Evolutionary conservation across 2,797 vertebrate genomes (phyloP).

Genomic region (Lacerta viridis): DNA sequence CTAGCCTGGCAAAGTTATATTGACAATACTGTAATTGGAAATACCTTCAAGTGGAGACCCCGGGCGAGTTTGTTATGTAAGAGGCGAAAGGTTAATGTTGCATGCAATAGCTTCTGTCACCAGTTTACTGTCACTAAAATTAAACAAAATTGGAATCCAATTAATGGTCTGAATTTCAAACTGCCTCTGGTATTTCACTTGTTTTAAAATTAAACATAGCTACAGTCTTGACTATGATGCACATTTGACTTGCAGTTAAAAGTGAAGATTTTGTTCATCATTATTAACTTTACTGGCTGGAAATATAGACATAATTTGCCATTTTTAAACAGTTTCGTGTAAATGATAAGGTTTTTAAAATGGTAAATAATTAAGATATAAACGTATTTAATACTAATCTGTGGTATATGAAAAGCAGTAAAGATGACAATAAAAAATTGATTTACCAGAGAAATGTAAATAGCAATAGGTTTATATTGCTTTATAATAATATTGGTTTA

Average conservation of each 20-base stretch:
- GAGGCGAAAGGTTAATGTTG: conserved; percentile 61
- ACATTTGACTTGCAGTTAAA: conserved; percentile 43
- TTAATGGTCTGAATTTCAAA: conserved; percentile 58
- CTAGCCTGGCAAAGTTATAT: conserved; percentile 47
- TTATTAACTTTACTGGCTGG: not conserved
- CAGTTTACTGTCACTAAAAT: conserved; percentile 65
- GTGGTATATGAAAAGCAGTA: not conserved
- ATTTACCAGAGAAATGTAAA: not conserved
- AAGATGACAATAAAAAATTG: not conserved
- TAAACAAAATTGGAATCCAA: conserved; percentile 63
- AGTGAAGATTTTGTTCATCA: conserved; percentile 33
- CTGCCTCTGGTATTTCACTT: conserved; percentile 58
- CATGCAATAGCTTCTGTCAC: conserved; percentile 56
- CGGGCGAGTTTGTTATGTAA: conserved; percentile 36
- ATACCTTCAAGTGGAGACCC: conserved; percentile 41
- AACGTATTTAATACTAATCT: not conserved
- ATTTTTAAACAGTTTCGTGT: not conserved
- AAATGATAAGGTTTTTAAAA: not conserved
- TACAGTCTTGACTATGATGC: conserved; percentile 48
- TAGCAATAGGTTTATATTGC: not conserved
- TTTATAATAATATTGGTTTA: too few species aligned
- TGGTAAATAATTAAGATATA: not conserved
- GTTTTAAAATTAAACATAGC: conserved; percentile 56
- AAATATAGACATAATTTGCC: not conserved
- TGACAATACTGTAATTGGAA: conserved; percentile 54